Base-by-base conservation (phyloP, 2,888 invertebrate genomes). In the Drosophila tanythrix region DNA sequence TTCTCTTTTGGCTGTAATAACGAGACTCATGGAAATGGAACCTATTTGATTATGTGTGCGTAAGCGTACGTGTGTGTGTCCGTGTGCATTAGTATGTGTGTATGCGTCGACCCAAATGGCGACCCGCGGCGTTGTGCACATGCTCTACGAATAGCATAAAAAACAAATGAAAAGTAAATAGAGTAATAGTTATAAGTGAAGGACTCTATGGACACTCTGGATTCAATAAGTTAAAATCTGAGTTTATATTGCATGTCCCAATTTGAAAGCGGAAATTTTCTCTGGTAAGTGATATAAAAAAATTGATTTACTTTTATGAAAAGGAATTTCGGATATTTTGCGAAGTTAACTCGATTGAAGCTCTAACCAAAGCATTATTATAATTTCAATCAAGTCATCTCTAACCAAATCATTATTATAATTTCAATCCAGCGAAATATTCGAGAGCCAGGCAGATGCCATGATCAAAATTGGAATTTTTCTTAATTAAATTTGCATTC, bases 401-500 rank as follows among this genome's bases (percentile, higher is more conserved):
- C 13, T 21, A 21, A n/a, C 3, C 13, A 48, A 57, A 62, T 8
- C 21, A 52, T 55, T 64, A 36, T 66, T 50, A 48, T 52, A 40
- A 35, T 66, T 50, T 35, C 21, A 38, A 58, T 56, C 15, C 1
- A 55, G 4, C 11, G 21, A 15, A 11, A 13, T n/a, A 36, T 33
- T 56, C 29, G 55, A 62, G 6, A 27, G 27, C 18, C 29, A 3
- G 8, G 11, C 36, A 3, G 10, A 40, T 21, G 13, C 18, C 29
- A 11, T 33, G 36, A 52, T 38, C 31, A 25, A 60, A 43, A 27
- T 2, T 5, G 51, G 40, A 55, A 29, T 50, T 59, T 52, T 62
- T 69, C 40, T 46, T 73, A 73, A 77, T 76, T 77, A 63, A 77
- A 59, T 73, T 73, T 69, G 58, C 65, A 62, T 64, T 61, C 68